Percentiles rank a stretch among this genome's conserved stretches.
phyloP scores from a whole-genome alignment of 2,113 vertebrate genomes.

The Thamnophis sirtalis region DNA sequence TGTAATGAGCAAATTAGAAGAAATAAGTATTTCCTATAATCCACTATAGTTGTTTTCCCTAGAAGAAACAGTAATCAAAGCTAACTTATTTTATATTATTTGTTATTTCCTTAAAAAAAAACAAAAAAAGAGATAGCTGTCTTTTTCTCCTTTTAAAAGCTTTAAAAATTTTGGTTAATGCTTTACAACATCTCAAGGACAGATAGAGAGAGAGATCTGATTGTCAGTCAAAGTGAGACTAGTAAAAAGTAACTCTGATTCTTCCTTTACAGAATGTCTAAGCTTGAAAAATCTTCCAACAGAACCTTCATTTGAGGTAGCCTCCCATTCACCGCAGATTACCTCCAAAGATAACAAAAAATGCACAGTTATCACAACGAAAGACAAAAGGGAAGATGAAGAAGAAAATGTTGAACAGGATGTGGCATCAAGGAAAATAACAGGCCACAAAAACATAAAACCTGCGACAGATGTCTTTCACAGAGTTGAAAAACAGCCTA shows the following conservation, averaged over 20 bases:
- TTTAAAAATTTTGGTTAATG: background rate
- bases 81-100: background rate
- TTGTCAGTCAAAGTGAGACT: background rate
- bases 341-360: background rate
- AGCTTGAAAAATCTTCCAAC: background rate
- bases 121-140: background rate
- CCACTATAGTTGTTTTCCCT: background rate
- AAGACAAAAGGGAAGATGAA: constrained; percentile 13
- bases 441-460: constrained; percentile 67
- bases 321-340: fast-evolving
- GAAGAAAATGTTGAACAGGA: constrained; percentile 67
- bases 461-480: constrained; percentile 47
- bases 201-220: background rate
- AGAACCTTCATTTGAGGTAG: background rate
- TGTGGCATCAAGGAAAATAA: constrained; percentile 64
- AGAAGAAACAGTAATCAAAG: background rate
- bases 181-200: background rate
- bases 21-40: background rate
- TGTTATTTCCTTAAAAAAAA: background rate
- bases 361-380: background rate
- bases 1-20: background rate
- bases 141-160: background rate
- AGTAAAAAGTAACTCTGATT: background rate
- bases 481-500: background rate
- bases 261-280: constrained; percentile 49